Evolutionary conservation across 1,140 invertebrate genomes (phyloP).

Genomic region (Drosophila sturtevanti): DNA sequence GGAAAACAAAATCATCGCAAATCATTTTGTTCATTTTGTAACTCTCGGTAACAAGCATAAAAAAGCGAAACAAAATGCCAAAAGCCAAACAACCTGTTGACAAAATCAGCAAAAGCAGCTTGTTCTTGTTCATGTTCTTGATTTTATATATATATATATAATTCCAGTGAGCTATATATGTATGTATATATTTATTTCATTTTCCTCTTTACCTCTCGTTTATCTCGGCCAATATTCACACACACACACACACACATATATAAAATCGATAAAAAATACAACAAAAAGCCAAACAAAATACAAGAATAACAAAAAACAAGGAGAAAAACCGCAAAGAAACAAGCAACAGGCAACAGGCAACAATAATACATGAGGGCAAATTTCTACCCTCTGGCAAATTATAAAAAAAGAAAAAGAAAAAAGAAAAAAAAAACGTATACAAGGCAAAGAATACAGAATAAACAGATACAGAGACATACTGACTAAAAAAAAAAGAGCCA

Average conservation of each 20-base stretch:
- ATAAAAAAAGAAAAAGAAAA: conserved; percentile 19
- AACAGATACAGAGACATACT: neutral
- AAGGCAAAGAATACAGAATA: neutral
- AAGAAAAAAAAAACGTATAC: conserved; percentile 25
- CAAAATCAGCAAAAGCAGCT: conserved; percentile 13
- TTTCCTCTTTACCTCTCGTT: conserved; percentile 18
- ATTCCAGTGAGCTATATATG: neutral
- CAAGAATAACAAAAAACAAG: conserved; percentile 2
- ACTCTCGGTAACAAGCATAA: conserved; percentile 3
- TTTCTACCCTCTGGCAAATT: conserved; percentile 51
- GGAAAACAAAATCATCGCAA: neutral
- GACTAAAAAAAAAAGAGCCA: conserved; percentile 25
- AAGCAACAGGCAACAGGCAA: conserved; percentile 10
- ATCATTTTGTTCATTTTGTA: neutral
- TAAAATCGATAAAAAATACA: conserved; percentile 49
- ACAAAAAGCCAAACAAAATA: conserved; percentile 13
- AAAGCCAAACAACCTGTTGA: conserved; percentile 61
- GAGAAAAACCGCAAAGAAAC: conserved; percentile 9
- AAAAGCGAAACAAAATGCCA: conserved; percentile 10
- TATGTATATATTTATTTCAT: conserved; percentile 10
- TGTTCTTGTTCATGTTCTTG: conserved; percentile 10
- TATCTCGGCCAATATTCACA: conserved; percentile 25
- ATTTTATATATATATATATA: neutral
- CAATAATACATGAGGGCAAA: conserved; percentile 23
- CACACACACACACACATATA: conserved; percentile 23